phyloP scores from a whole-genome alignment of 1,140 invertebrate species.

The Trigoniulus corallinus region DNA sequence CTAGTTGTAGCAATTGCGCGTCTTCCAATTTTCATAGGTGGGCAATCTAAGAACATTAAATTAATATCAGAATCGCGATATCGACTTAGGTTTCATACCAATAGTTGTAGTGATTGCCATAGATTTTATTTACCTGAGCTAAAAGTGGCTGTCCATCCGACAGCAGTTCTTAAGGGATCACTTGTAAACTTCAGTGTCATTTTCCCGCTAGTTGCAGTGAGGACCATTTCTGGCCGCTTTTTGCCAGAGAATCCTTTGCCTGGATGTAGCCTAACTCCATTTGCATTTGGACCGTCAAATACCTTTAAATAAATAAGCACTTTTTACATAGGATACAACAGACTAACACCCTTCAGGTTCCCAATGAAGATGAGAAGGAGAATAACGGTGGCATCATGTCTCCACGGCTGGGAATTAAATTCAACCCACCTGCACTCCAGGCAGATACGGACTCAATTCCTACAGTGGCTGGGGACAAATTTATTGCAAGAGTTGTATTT shows the following conservation, averaged over 20 bases:
- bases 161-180: slow-evolving; percentile 64
- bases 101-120: not conserved
- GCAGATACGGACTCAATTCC: no score
- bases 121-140: slow-evolving; percentile 49
- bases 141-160: slow-evolving; percentile 78
- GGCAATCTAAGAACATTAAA: slow-evolving; percentile 53
- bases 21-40: slow-evolving; percentile 58
- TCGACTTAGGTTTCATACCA: not conserved
- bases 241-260: slow-evolving; percentile 70
- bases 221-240: slow-evolving; percentile 60
- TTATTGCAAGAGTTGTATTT: no score
- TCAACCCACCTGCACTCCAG: no score
- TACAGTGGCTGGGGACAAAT: no score
- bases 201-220: slow-evolving; percentile 82
- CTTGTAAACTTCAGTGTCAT: slow-evolving; percentile 75
- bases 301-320: slow-evolving; percentile 41
- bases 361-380: slow-evolving; percentile 1
- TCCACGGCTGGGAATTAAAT: no score
- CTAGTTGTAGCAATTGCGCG: slow-evolving; percentile 75
- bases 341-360: not conserved
- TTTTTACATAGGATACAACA: slow-evolving; percentile 8
- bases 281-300: slow-evolving; percentile 71
- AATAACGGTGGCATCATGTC: no score
- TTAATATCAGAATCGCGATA: not conserved
- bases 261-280: slow-evolving; percentile 68